A percentile compares a stretch with the other conserved stretches of the same genome.
These are phyloP conservation scores for Epinephelus moara DNA, from an alignment of 2,113 vertebrate genomes.

Conservation along the genomic window DNA sequence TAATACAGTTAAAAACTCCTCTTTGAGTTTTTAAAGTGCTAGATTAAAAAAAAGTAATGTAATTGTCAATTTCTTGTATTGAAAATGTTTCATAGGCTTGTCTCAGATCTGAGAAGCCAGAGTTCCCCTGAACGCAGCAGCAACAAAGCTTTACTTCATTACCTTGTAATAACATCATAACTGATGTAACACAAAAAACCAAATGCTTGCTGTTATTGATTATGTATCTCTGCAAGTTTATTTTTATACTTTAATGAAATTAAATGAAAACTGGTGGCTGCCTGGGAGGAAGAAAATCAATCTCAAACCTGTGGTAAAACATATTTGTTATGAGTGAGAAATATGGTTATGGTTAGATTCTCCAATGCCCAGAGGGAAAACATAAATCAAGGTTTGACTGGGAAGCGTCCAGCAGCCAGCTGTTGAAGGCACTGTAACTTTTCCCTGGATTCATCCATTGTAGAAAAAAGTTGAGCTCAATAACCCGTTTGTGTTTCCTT, in stretches of 20 bases:
- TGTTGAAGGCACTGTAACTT: too few relatives aligned
- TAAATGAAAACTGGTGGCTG: background rate
- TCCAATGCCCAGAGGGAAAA: background rate
- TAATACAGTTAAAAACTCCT: background rate
- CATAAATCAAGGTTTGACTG: background rate
- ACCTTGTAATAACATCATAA: background rate
- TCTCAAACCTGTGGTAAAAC: background rate
- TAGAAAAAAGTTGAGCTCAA: background rate
- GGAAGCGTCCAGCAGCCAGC: background rate
- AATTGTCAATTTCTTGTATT: background rate
- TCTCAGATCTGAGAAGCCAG: background rate
- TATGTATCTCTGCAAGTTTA: background rate
- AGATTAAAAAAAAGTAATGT: background rate
- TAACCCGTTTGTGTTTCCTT: background rate
- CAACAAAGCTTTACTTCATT: too few relatives aligned
- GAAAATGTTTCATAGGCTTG: background rate
- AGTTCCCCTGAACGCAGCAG: background rate
- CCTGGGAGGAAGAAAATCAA: background rate
- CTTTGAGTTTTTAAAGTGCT: background rate
- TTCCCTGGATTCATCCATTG: background rate
- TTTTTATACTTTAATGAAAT: background rate
- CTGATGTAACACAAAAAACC: background rate
- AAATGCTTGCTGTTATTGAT: background rate
- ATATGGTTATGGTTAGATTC: conserved; percentile 3
- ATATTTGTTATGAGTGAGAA: background rate